A percentile compares a stretch with the other conserved stretches of the same genome.
Evolutionary conservation across 2,888 invertebrate genomes (phyloP).

Genomic region (Acanthococcus lagerstroemiae): DNA sequence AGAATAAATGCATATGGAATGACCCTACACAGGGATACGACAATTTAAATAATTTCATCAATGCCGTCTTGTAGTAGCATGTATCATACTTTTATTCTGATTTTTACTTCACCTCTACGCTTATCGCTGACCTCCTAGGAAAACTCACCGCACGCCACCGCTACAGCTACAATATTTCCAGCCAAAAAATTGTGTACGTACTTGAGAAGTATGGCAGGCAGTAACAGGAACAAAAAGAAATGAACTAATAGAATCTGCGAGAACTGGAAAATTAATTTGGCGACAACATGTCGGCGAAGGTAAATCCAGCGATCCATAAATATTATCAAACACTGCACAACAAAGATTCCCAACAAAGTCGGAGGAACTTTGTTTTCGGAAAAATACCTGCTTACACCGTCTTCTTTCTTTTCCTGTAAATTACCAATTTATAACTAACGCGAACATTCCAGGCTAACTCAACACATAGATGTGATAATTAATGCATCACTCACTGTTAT

Average conservation of each 20-base stretch:
- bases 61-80: too few relatives aligned
- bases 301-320: constrained; percentile 32
- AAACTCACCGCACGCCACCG: too few relatives aligned
- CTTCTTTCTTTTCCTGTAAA: constrained; percentile 67
- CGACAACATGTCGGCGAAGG: constrained; percentile 15
- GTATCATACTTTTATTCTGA: too few relatives aligned
- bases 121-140: too few relatives aligned
- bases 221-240: neutral
- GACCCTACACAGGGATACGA: too few relatives aligned
- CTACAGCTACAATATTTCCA: too few relatives aligned
- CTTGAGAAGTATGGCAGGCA: too few relatives aligned
- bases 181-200: too few relatives aligned
- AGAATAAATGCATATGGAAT: too few relatives aligned
- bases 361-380: constrained; percentile 87
- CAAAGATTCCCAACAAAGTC: constrained; percentile 2
- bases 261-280: constrained; percentile 31
- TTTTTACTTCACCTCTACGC: too few relatives aligned
- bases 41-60: too few relatives aligned
- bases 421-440: neutral
- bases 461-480: constrained; percentile 6
- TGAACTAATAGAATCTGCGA: neutral
- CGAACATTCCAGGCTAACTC: neutral
- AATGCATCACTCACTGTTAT: constrained; percentile 67
- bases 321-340: neutral
- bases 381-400: constrained; percentile 79